These are phyloP conservation scores for Riparia riparia DNA, from an alignment of 2,113 vertebrate species.

Conservation along the genomic window DNA sequence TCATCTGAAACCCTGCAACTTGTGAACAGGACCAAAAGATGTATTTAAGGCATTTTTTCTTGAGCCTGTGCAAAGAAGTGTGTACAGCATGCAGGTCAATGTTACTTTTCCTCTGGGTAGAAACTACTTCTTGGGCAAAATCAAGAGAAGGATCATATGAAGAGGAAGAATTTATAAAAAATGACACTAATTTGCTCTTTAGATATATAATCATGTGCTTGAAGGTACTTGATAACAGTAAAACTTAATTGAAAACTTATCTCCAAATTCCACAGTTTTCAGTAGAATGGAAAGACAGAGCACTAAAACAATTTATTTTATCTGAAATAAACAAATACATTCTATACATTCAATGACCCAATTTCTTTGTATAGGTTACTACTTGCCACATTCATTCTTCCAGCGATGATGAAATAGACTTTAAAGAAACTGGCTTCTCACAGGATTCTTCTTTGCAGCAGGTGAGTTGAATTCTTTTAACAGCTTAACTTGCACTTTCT, in stretches of 20 bases:
- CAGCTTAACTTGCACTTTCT: neutral
- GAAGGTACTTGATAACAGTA: neutral
- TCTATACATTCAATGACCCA: neutral
- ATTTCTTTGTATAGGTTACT: conserved; percentile 85
- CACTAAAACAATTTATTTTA: neutral
- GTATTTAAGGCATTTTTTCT: neutral
- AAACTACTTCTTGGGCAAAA: neutral
- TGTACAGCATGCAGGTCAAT: neutral
- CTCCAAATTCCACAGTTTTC: neutral
- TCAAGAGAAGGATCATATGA: neutral
- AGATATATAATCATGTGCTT: neutral
- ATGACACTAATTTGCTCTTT: neutral
- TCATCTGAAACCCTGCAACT: neutral
- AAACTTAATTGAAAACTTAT: neutral
- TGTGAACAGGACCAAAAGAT: neutral
- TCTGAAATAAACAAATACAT: neutral
- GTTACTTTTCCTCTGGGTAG: neutral
- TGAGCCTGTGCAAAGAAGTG: neutral
- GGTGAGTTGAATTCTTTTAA: conserved; percentile 81
- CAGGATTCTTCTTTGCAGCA: conserved; percentile 98
- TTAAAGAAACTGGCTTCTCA: conserved; percentile 97
- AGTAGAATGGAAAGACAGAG: neutral
- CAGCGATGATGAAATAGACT: conserved; percentile 98
- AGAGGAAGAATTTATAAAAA: neutral
- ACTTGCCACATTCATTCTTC: conserved; percentile 98